Percentiles rank a stretch among this genome's conserved stretches.
Evolutionary conservation across 2,113 vertebrate species (phyloP).

Genomic region (Psephotus haematonotus): DNA sequence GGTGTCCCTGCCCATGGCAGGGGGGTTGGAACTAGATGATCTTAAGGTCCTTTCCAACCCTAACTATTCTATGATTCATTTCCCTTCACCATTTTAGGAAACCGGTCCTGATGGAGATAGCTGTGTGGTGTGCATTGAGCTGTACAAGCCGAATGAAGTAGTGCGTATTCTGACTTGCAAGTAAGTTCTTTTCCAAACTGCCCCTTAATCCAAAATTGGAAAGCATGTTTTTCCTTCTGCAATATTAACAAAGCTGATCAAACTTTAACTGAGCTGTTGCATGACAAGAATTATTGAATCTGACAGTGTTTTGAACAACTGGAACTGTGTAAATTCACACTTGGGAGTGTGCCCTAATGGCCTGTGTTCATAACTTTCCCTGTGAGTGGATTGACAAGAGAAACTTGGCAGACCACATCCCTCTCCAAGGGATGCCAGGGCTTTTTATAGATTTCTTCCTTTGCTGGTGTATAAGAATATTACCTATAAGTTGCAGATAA

Average conservation of each 20-base stretch:
- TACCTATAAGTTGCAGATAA: background rate
- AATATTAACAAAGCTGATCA: background rate
- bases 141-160: constrained; percentile 85
- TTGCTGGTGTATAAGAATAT: background rate
- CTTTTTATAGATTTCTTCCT: background rate
- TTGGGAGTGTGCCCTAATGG: background rate
- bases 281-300: background rate
- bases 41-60: background rate
- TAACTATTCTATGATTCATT: background rate
- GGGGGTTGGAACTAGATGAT: background rate
- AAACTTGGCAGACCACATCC: background rate
- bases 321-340: background rate
- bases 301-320: background rate
- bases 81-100: constrained; percentile 71
- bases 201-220: background rate
- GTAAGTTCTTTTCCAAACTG: constrained; percentile 71
- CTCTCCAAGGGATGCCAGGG: background rate
- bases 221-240: background rate
- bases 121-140: constrained; percentile 92
- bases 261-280: background rate
- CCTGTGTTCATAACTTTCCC: background rate
- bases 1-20: background rate
- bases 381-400: background rate
- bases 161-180: constrained; percentile 92
- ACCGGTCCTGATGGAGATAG: constrained; percentile 79